Evolutionary conservation across 2,888 invertebrate species (phyloP).

Genomic region (Neuroscelio doddi): DNA sequence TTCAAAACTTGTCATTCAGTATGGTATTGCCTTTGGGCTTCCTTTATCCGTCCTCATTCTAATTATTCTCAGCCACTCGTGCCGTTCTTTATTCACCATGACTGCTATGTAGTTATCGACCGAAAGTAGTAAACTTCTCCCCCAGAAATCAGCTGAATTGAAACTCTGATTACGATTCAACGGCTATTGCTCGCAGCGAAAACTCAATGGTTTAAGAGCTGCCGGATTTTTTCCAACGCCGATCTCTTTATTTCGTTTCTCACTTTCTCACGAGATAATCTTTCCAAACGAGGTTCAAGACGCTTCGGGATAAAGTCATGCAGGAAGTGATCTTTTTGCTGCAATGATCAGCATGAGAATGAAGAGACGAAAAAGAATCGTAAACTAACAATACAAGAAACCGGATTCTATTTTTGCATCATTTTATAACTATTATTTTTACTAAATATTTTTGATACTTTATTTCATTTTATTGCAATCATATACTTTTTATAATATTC

Average conservation of each 20-base stretch:
- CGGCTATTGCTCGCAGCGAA: slow-evolving; percentile 35
- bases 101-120: slow-evolving; percentile 23
- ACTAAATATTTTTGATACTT: too few relatives aligned
- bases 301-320: slow-evolving; percentile 17
- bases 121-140: slow-evolving; percentile 24
- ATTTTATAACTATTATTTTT: too few relatives aligned
- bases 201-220: slow-evolving; percentile 21
- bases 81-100: slow-evolving; percentile 14
- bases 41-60: slow-evolving; percentile 13
- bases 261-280: slow-evolving; percentile 16
- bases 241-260: slow-evolving; percentile 18
- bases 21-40: too few relatives aligned
- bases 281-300: slow-evolving; percentile 14
- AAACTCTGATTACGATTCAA: slow-evolving; percentile 37
- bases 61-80: slow-evolving; percentile 28
- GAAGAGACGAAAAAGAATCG: slow-evolving; percentile 13
- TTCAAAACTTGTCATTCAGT: too few relatives aligned
- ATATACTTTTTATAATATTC: too few relatives aligned
- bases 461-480: too few relatives aligned
- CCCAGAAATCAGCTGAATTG: slow-evolving; percentile 29
- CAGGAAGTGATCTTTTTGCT: slow-evolving; percentile 20
- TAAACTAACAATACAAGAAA: neutral
- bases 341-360: slow-evolving; percentile 15
- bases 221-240: slow-evolving; percentile 25
- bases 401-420: neutral